Percentiles rank a stretch among this genome's conserved stretches.
Evolutionary conservation across 2,888 invertebrate genomes (phyloP).

Genomic region (Drosophila picticornis): DNA sequence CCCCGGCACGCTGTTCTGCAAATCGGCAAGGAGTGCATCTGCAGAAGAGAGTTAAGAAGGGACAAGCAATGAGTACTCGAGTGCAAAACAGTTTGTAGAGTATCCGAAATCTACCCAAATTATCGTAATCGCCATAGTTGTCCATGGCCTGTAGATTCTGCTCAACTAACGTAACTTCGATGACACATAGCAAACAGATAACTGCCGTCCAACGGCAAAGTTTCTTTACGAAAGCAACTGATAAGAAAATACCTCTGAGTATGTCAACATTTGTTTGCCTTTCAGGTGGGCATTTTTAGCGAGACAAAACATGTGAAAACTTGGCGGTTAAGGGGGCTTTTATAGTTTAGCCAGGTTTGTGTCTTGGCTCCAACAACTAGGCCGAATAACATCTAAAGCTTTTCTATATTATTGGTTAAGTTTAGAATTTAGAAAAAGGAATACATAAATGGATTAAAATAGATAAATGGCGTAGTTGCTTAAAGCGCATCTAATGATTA

Average conservation of each 20-base stretch:
- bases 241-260: constrained; percentile 47
- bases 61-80: background rate
- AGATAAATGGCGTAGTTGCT: background rate
- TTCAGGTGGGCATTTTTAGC: constrained; percentile 27
- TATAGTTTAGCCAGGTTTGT: constrained; percentile 38
- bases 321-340: constrained; percentile 17
- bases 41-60: constrained; percentile 60
- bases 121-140: constrained; percentile 83
- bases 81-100: background rate
- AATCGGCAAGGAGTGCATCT: constrained; percentile 98
- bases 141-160: constrained; percentile 64
- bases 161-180: constrained; percentile 34
- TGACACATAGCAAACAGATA: constrained; percentile 69
- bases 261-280: constrained; percentile 31
- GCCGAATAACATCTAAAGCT: constrained; percentile 35
- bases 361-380: constrained; percentile 40
- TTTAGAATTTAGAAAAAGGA: background rate
- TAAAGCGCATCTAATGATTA: background rate
- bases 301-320: constrained; percentile 17
- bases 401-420: background rate
- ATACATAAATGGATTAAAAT: background rate
- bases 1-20: constrained; percentile 96
- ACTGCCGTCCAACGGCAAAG: constrained; percentile 38
- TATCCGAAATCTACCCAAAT: constrained; percentile 70
- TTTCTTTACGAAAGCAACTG: constrained; percentile 41